Conservation (phyloP, 2,113 vertebrate species). For the Callopanchax toddi region DNA sequence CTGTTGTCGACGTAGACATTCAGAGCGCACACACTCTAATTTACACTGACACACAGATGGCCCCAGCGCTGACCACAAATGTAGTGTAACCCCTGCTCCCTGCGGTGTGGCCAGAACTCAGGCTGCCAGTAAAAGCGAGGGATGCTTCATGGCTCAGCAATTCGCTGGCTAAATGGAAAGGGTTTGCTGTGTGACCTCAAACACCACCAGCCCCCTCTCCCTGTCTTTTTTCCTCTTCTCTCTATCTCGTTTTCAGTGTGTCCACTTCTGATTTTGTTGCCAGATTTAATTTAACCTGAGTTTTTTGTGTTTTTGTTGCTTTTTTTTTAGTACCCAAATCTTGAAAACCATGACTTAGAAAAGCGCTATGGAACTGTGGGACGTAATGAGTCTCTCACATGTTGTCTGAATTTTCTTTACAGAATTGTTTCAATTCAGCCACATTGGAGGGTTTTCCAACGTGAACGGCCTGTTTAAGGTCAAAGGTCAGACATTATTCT, state of each 20-base stretch:
- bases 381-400: too few species aligned
- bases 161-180: conserved; percentile 83
- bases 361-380: too few species aligned
- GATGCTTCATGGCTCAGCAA: conserved; percentile 85
- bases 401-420: too few species aligned
- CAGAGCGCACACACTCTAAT: conserved; percentile 51
- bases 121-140: conserved; percentile 80
- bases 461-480: too few species aligned
- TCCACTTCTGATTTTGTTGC: conserved; percentile 13
- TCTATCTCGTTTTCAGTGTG: conserved; percentile 3
- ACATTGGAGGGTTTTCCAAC: too few species aligned
- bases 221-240: conserved; percentile 9
- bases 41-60: conserved; percentile 79
- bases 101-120: conserved; percentile 72
- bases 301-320: neutral
- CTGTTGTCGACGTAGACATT: conserved; percentile 36
- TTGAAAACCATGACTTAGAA: too few species aligned
- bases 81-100: conserved; percentile 78
- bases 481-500: too few species aligned
- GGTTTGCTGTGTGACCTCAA: conserved; percentile 78
- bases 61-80: conserved; percentile 76
- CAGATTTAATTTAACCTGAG: conserved; percentile 4
- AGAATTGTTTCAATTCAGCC: too few species aligned
- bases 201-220: conserved; percentile 40
- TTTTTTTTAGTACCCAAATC: conserved; percentile 1